A percentile compares a stretch with the other conserved stretches of the same genome.
phyloP scores from a whole-genome alignment of 2,797 vertebrate species.

The Pseudochaenichthys georgianus region DNA sequence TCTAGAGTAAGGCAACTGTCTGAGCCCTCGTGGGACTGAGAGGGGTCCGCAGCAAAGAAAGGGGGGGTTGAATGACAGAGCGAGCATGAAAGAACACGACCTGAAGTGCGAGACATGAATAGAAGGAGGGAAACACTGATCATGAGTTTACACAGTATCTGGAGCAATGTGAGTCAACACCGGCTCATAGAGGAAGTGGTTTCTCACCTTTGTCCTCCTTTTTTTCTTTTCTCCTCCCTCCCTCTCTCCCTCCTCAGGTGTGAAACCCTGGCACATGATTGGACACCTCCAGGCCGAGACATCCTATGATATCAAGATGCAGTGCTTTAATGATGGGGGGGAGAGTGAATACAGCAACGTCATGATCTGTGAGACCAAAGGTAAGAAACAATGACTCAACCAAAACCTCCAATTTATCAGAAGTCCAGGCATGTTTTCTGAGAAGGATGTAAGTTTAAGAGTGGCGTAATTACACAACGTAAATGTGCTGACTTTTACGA shows the following conservation, averaged over 20 bases:
- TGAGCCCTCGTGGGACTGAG: slow-evolving; percentile 65
- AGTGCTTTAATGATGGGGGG: slow-evolving; percentile 93
- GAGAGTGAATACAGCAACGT: slow-evolving; percentile 97
- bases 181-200: slow-evolving; percentile 38
- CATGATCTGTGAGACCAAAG: slow-evolving; percentile 98
- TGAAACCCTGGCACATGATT: slow-evolving; percentile 94
- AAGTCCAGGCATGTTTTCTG: slow-evolving; percentile 56
- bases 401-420: slow-evolving; percentile 35
- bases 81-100: slow-evolving; percentile 61
- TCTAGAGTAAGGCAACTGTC: slow-evolving; percentile 82
- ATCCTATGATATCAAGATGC: slow-evolving; percentile 98
- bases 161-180: slow-evolving; percentile 53
- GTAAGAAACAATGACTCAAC: slow-evolving; percentile 77
- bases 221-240: background rate
- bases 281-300: slow-evolving; percentile 94
- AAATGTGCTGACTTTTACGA: slow-evolving; percentile 52
- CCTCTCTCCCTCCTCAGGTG: slow-evolving; percentile 79
- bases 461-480: slow-evolving; percentile 62
- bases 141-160: slow-evolving; percentile 44
- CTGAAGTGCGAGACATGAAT: slow-evolving; percentile 49
- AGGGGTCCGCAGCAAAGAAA: background rate
- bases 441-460: slow-evolving; percentile 48
- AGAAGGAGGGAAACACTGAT: slow-evolving; percentile 17
- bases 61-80: slow-evolving; percentile 7
- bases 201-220: slow-evolving; percentile 54